Base-by-base conservation (phyloP, 2,888 invertebrate genomes). In the Epirrita christyi region DNA sequence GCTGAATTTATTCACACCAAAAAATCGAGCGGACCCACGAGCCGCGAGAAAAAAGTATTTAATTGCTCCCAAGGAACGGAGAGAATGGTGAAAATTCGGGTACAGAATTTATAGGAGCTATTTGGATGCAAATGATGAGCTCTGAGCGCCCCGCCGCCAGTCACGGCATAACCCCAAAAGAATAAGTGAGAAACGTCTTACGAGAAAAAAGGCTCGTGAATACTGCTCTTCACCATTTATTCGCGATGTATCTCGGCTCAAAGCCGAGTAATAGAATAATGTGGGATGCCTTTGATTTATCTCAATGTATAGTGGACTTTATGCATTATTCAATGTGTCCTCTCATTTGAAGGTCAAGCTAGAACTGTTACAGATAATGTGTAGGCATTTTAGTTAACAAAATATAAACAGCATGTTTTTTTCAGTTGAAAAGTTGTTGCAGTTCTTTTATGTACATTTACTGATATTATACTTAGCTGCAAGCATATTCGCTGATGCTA, bases 71-170 rank as follows among this genome's bases (percentile, higher is more conserved):
- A 86, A 86, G 88, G 83, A 88, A 79, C 83, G 78, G 70, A 76
- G 81, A 80, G 87, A 84, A 86, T 86, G 87, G 89, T 85, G 88
- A 88, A 88, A 88, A 90, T 89, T 90, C 85, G 89, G 86, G 86
- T 85, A 84, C 86, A 85, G 88, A 91, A 90, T 91, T 91, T 91
- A 90, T 89, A 87, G 86, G 81, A 88, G 88, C 89, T 88, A 89
- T 91, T 90, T 90, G 86, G 86, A 91, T 90, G 90, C 90, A 91
- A 91, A 91, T 91, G 88, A 89, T 87, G 88, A 89, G 86, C 87
- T 85, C 79, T 72, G 75, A 75, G 83, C 79, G 83, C 82, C 85
- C 73, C n/a, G n/a, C n/a, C 81, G 78, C 75, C 77, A 80, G 78
- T 78, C 83, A 80, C 81, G 82, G 77, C 79, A 78, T 85, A 84